These are phyloP conservation scores for Metacarcinus magister DNA, from an alignment of 2,888 invertebrate genomes.

Conservation along the genomic window DNA sequence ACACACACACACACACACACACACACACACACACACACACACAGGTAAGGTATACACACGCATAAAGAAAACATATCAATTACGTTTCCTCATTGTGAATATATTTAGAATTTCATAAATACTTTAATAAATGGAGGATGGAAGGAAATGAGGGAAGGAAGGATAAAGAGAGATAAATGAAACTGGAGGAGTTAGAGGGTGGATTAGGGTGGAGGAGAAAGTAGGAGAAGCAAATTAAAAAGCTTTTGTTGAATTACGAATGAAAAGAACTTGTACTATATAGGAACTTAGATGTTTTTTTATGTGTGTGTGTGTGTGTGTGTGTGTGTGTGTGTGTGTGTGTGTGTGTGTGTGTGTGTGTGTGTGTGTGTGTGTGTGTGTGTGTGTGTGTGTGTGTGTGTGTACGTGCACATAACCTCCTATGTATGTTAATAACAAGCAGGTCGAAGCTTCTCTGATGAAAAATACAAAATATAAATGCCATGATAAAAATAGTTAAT, in stretches of 20 bases:
- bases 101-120: background rate
- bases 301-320: background rate
- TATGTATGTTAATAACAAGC: too few species aligned
- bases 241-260: background rate
- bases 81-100: too few species aligned
- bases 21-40: background rate
- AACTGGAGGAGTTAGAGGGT: background rate
- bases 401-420: background rate
- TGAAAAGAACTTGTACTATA: too few species aligned
- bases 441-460: too few species aligned
- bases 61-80: too few species aligned
- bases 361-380: constrained; percentile 2
- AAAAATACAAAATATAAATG: too few species aligned
- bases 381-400: background rate
- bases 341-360: constrained; percentile 54
- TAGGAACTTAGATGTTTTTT: too few species aligned
- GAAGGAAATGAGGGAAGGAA: background rate
- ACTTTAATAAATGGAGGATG: background rate
- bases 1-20: background rate
- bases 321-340: constrained; percentile 59
- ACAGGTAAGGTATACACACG: background rate
- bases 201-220: background rate
- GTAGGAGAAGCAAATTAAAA: background rate
- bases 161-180: background rate
- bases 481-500: too few species aligned